Conservation (phyloP, 2,888 invertebrate species). For the Amphiduros pacificus region DNA sequence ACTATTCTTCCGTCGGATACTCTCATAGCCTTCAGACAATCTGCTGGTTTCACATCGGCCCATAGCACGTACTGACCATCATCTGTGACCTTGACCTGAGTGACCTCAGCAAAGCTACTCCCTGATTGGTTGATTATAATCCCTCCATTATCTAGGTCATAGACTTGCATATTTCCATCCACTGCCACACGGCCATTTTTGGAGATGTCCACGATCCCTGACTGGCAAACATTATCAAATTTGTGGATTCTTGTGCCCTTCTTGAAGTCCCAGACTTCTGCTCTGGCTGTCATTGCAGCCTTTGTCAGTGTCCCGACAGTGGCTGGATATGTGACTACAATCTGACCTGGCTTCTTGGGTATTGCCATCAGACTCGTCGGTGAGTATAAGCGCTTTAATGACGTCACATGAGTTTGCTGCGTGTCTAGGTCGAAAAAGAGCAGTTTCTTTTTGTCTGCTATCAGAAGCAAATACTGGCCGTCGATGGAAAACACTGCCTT, state of each 20-base stretch:
- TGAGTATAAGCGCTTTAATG: background rate
- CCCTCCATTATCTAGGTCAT: conserved; percentile 19
- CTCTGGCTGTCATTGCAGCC: background rate
- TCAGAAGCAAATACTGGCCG: background rate
- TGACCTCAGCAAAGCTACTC: background rate
- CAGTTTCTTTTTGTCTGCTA: background rate
- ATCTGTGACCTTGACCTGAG: conserved; percentile 22
- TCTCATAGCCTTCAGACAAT: conserved; percentile 16
- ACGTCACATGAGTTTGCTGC: background rate
- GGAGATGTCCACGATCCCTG: conserved; percentile 27
- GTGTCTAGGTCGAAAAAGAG: background rate
- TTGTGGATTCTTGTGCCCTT: background rate
- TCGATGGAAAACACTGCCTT: conserved; percentile 9
- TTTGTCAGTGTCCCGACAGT: background rate
- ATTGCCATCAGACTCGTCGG: conserved; percentile 1
- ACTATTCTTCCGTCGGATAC: conserved; percentile 4
- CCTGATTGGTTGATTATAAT: background rate
- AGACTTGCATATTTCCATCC: conserved; percentile 31
- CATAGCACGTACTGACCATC: conserved; percentile 32
- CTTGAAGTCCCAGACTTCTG: conserved; percentile 5
- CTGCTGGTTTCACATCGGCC: conserved; percentile 22
- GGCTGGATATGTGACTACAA: conserved; percentile 1
- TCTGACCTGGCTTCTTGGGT: conserved; percentile 1
- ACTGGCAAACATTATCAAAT: conserved; percentile 4
- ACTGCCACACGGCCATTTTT: conserved; percentile 29